Base-by-base conservation (phyloP, 2,888 invertebrate species). In the Dorcus parallelipipedus region DNA sequence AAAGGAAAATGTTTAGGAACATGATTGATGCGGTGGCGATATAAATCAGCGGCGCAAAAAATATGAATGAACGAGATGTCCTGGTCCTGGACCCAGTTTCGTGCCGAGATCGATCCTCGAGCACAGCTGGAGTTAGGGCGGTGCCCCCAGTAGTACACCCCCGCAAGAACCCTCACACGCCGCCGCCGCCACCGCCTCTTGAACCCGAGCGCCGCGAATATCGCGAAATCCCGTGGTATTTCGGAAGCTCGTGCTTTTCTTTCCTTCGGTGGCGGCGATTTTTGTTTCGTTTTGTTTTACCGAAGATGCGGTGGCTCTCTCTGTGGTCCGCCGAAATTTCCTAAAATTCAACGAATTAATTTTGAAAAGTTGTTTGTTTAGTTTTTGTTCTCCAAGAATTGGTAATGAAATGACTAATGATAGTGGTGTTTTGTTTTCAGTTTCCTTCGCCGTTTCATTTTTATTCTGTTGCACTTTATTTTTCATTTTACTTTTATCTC, bases 41-140 rank as follows among this genome's bases (percentile, higher is more conserved):
- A 56, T 56, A 56, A 56, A 51, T 51, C 53, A 54, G 39, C 53
- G 50, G 43, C 49, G 53, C 60, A 50, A 64, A 60, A 62, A 59
- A 64, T 62, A 66, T 65, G 66, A 68, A 65, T 65, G 66, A 68
- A 65, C 60, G 64, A 58, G 64, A 58, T 60, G 67, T 67, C 67
- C 72, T 66, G 67, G 69, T 66, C 69, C 71, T 66, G 71, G 72
- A 73, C 73, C 73, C 72, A 73, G 73, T 74, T 74, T 71, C 69
- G 72, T 70, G 70, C 71, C 65, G 68, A 68, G 72, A 74, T 74
- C 73, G 73, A 73, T 73, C 71, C 71, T 65, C 67, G 71, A 70
- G 73, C 74, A 74, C 76, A 76, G 75, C 76, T 76, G 76, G 75
- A 74, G 70, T 69, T 72, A 73, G 76, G 76, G 76, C 74, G 75